Evolutionary conservation across 2,113 vertebrate genomes (phyloP).

Genomic region (Zapornia atra): DNA sequence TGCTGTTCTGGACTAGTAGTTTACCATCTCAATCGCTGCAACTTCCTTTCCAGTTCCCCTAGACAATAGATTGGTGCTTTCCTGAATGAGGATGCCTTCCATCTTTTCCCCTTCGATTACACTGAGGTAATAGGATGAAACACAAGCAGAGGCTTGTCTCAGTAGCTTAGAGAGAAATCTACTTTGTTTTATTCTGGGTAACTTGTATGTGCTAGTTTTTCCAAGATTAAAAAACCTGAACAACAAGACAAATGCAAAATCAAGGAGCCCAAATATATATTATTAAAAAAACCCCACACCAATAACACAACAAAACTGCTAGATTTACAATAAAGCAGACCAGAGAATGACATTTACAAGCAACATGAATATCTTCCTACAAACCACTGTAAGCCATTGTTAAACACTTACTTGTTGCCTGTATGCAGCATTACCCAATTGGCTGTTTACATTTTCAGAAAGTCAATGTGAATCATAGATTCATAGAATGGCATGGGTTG

Average conservation of each 20-base stretch:
- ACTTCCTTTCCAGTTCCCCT: conserved; percentile 24
- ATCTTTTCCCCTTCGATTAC: background rate
- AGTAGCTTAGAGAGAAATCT: background rate
- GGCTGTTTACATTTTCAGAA: background rate
- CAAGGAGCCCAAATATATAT: background rate
- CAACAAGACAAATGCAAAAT: background rate
- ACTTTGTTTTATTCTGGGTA: background rate
- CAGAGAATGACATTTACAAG: background rate
- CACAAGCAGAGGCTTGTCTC: background rate
- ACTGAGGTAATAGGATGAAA: background rate
- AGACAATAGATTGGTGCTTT: background rate
- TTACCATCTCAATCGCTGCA: background rate
- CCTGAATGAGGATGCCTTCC: background rate
- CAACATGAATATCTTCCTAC: background rate
- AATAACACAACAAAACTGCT: too few relatives aligned
- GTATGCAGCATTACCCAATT: background rate
- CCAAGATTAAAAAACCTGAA: background rate
- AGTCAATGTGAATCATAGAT: background rate
- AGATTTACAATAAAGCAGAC: background rate
- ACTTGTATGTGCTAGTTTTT: background rate
- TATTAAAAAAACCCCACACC: too few relatives aligned
- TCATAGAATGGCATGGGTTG: too few relatives aligned
- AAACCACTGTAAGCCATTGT: background rate
- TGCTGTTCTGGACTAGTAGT: background rate
- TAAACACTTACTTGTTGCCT: background rate